These are phyloP conservation scores for Taphrorychus bicolor DNA, from an alignment of 2,888 invertebrate species.

Conservation along the genomic window DNA sequence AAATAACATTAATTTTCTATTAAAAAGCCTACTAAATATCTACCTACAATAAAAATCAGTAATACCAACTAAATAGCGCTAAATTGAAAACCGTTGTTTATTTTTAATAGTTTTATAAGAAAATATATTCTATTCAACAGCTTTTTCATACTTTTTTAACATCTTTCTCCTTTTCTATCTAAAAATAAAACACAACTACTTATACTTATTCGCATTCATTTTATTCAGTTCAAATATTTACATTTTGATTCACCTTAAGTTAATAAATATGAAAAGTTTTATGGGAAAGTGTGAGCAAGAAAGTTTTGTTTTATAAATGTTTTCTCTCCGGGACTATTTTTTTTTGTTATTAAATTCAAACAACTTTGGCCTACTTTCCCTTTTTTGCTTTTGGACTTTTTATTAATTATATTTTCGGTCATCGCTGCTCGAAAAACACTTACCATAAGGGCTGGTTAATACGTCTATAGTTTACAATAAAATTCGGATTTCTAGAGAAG, in stretches of 20 bases:
- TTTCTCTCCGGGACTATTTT: no score
- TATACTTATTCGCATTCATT: background rate
- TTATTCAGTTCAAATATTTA: slow-evolving; percentile 12
- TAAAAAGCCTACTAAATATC: no score
- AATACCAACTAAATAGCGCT: no score
- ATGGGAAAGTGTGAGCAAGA: slow-evolving; percentile 9
- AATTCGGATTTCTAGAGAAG: slow-evolving; percentile 61
- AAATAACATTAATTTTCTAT: no score
- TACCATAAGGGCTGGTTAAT: slow-evolving; percentile 48
- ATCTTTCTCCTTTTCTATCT: no score
- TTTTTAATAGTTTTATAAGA: no score
- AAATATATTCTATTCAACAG: no score
- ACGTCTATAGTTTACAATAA: slow-evolving; percentile 53
- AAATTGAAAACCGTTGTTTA: no score
- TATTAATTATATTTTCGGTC: no score
- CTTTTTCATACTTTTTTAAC: no score
- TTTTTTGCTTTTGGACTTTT: background rate
- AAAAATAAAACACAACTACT: background rate
- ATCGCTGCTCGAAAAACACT: slow-evolving; percentile 40
- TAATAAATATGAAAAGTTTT: background rate
- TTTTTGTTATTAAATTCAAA: slow-evolving; percentile 3
- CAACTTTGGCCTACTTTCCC: background rate
- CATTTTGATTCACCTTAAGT: slow-evolving; percentile 16
- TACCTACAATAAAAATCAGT: no score
- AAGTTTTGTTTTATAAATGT: no score